Base-by-base conservation (phyloP, 2,113 vertebrate genomes). In the Cervus canadensis region DNA sequence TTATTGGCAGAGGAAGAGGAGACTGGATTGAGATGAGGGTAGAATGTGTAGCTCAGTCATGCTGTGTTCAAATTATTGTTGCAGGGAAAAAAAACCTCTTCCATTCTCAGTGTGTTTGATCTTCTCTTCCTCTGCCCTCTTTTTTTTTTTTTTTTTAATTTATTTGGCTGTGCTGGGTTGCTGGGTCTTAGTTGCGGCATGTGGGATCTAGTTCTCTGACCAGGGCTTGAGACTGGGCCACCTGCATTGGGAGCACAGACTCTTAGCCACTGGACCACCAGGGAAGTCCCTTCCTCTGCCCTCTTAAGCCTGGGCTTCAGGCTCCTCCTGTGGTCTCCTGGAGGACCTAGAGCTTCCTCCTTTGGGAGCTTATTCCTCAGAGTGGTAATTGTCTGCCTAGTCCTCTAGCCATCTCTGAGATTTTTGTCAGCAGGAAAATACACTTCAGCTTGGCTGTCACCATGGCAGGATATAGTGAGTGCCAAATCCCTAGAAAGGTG, bases 391-490 rank as follows among this genome's bases (percentile, higher is more conserved):
- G 26, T 87, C 40, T 81, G 48, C 56, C 19, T 84, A 26, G 12
- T 74, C 62, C 56, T 83, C 60, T 43, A 36, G 43, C 95, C 3
- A 3, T 76, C 33, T 62, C 82, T 59, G 60, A 54, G 74, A 45
- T 43, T 56, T 87, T 88, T n/a, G 3, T 40, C 84, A 83, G 33
- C 86, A 62, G 36, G 57, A 52, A 91, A 43, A 71, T 76, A 13
- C 1, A 74, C 8, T 36, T 91, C 17, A 67, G 12, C 23, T 54
- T 57, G 48, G 28, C 25, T 93, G 52, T 78, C 84, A 60, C 33
- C 4, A 0, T 16, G 16, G 33, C 9, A 30, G 45, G 6, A 43
- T 43, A 36, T 3, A n/a, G 12, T 9, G 21, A n/a, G 7, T 9
- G 21, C 59, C 91, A 87, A 30, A 12, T 25, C 9, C 48, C 5